Conservation (phyloP, 2,888 invertebrate species). For the Leptopilina myrica region DNA sequence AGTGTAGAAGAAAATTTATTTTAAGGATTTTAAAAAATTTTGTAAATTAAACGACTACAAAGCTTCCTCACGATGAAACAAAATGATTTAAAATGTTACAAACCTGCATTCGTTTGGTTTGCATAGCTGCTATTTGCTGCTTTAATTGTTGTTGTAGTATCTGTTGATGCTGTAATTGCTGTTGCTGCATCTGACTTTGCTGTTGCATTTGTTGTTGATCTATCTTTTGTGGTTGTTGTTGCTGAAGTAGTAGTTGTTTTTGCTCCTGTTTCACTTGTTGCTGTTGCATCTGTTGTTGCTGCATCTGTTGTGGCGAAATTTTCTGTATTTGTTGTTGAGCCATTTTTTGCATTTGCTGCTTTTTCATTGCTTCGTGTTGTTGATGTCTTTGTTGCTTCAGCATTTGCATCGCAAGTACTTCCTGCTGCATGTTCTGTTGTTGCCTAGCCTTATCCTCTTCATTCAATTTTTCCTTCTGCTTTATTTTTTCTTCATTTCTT, state of each 20-base stretch:
- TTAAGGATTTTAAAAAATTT: too few relatives aligned
- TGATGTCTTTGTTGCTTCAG: conserved; percentile 71
- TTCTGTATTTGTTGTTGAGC: conserved; percentile 52
- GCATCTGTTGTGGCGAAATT: conserved; percentile 58
- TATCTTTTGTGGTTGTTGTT: conserved; percentile 62
- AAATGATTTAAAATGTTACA: neutral
- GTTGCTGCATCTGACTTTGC: conserved; percentile 62
- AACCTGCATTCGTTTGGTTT: conserved; percentile 68
- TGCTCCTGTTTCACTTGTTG: conserved; percentile 57
- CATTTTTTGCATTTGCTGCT: conserved; percentile 65
- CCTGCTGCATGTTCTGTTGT: conserved; percentile 69
- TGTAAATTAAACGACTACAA: too few relatives aligned
- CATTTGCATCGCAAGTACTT: conserved; percentile 68
- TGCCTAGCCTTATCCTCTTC: conserved; percentile 64
- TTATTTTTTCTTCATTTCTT: conserved; percentile 62
- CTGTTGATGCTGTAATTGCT: conserved; percentile 61
- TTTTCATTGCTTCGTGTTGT: conserved; percentile 70
- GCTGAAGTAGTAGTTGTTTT: conserved; percentile 31
- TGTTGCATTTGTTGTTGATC: conserved; percentile 67
- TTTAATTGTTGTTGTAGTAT: conserved; percentile 63
- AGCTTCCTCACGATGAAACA: too few relatives aligned
- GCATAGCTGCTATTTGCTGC: conserved; percentile 57
- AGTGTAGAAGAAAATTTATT: too few relatives aligned
- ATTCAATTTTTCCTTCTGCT: conserved; percentile 63
- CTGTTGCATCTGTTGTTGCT: conserved; percentile 59